These are phyloP conservation scores for Acanthosoma haemorrhoidale DNA, from an alignment of 2,888 invertebrate species.

Conservation along the genomic window DNA sequence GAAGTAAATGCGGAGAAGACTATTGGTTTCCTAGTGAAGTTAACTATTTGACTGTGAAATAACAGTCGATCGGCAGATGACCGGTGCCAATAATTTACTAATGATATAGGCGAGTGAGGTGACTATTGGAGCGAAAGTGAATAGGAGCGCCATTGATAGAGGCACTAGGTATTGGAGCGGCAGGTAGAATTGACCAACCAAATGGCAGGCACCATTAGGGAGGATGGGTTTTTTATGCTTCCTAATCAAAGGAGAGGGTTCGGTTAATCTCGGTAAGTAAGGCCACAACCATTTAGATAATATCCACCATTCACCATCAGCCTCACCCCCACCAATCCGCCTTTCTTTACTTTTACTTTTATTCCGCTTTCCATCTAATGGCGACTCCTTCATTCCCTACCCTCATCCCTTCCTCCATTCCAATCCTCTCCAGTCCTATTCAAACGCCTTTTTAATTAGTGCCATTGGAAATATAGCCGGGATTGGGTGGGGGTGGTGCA, in stretches of 20 bases:
- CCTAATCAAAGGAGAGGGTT: constrained; percentile 26
- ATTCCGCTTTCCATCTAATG: constrained; percentile 25
- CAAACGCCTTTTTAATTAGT: constrained; percentile 27
- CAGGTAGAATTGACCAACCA: background rate
- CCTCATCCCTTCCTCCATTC: background rate
- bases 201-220: background rate
- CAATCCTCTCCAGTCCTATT: constrained; percentile 20
- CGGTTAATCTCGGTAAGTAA: constrained; percentile 32
- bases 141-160: too few species aligned
- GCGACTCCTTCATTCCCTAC: constrained; percentile 18
- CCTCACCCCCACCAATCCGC: constrained; percentile 13
- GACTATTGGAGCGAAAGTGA: too few species aligned
- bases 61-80: too few species aligned
- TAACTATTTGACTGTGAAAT: too few species aligned
- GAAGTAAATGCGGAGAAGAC: too few species aligned
- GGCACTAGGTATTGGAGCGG: background rate
- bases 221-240: constrained; percentile 24
- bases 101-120: too few species aligned
- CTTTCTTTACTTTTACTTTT: constrained; percentile 25
- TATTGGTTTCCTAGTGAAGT: too few species aligned
- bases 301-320: constrained; percentile 7
- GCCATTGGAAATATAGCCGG: constrained; percentile 19
- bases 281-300: constrained; percentile 32
- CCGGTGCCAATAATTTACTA: too few species aligned
- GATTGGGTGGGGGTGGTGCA: constrained; percentile 11